Evolutionary conservation across 92 coral and sea anemone genomes (phyloP), one percentile per base, ranked within the genome.

Genomic region (Parazoanthus swiftii): DNA sequence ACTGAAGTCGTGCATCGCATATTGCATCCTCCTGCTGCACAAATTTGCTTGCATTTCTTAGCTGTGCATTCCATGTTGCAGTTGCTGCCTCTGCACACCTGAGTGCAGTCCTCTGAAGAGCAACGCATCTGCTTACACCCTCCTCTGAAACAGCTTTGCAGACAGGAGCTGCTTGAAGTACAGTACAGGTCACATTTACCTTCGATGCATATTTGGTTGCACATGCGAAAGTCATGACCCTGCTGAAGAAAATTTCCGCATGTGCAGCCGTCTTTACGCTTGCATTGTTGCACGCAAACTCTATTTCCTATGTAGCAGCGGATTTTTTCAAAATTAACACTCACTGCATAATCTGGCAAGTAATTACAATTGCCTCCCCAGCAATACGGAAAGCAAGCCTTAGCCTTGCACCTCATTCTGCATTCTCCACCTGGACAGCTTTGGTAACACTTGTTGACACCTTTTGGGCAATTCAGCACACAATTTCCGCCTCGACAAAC

Each of bases 41-140:
- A 94, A 74, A 90, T 25, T 81, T 94, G 97, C 81, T 86, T 94
- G 89, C 97, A 94, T 83, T 78, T 88, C 85, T 82, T 86, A 18
- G 94, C 92, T 56, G 91, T 77, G 88, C 97, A 94, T 38, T 94
- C 91, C 97, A 94, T 94, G 70, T 88, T 89, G 78, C 97, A 94
- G 58, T 92, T 86, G n/a, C 91, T 90, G 14, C 93, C 91, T 29
- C 38, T 68, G 75, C 97, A 92, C 58, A 82, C 86, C 58, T 94
- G 97, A n/a, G 85, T 80, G 67, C 97, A 94, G 1, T 75, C 84
- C 11, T 82, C 72, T 23, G 95, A 76, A n/a, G 88, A 86, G 88
- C 97, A 94, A 11, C 89, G 79, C 97, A 94, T 92, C 29, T 56
- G 85, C 82, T 89, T 82, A 88, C 97, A 94, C 23, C 90, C 95